Conservation (phyloP, 1,140 invertebrate genomes). For the Alviniconcha marisindica region DNA sequence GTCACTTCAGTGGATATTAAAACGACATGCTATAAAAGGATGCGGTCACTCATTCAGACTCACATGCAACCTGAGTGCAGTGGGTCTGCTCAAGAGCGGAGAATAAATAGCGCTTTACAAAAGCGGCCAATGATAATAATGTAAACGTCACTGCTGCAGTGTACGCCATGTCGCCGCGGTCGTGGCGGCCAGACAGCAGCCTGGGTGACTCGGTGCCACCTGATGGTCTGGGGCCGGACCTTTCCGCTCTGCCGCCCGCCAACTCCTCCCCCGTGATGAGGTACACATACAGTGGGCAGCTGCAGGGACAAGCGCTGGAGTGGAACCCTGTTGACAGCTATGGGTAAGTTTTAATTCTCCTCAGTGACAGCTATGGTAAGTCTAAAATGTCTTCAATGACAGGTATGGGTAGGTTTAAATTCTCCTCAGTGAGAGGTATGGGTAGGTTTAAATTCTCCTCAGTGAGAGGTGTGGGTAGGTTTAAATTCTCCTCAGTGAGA, state of each 20-base stretch:
- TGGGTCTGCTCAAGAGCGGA: too few species aligned
- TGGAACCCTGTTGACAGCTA: slow-evolving; percentile 25
- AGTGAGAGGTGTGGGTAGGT: too few species aligned
- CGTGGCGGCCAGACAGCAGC: slow-evolving; percentile 66
- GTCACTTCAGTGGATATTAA: too few species aligned
- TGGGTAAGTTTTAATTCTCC: not conserved
- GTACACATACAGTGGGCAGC: slow-evolving; percentile 46
- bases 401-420: too few species aligned
- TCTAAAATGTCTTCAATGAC: too few species aligned
- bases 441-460: too few species aligned
- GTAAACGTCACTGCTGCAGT: slow-evolving; percentile 46
- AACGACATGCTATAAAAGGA: not conserved
- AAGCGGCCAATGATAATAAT: slow-evolving; percentile 13
- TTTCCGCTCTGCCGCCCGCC: not conserved
- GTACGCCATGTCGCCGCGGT: slow-evolving; percentile 66
- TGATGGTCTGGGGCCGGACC: slow-evolving; percentile 28
- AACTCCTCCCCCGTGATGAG: slow-evolving; percentile 19
- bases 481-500: too few species aligned
- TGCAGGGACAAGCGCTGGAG: slow-evolving; percentile 30
- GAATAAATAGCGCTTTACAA: too few species aligned
- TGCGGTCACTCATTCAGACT: too few species aligned
- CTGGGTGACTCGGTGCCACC: slow-evolving; percentile 45
- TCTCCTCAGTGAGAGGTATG: too few species aligned
- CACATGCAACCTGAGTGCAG: too few species aligned
- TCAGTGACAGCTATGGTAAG: too few species aligned